Evolutionary conservation across 2,113 vertebrate genomes (phyloP), one percentile per base, ranked within the genome.

Genomic region (Tauraco erythrolophus): DNA sequence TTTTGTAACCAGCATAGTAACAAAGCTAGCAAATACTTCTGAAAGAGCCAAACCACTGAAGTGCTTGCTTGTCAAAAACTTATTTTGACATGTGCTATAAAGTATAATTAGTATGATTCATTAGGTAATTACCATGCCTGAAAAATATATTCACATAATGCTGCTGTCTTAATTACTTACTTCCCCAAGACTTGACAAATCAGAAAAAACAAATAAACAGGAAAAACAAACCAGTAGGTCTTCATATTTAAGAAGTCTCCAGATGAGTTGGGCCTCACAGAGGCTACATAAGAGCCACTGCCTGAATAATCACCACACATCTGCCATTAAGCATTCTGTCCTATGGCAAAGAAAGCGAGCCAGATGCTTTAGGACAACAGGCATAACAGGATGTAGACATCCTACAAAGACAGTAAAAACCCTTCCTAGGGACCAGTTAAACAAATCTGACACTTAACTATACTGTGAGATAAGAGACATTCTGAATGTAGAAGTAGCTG

Each of bases 111-210:
- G 37, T 54, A 83, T 80, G 74, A 95, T 54, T 87, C 90, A 93
- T 93, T 72, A 89, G 57, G n/a, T 76, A 83, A 93, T 88, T 93
- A 92, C 54, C 54, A 93, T 62, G 66, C 66, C 66, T 93, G 62
- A 92, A 97, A 96, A 94, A 90, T 62, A 83, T 28, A 84, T 39
- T 91, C 61, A 95, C 48, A 83, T 88, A 92, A 70, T 89, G 86
- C 75, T 19, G 24, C 54, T 94, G 37, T 61, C 81, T 75, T 83
- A 89, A 89, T 96, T 75, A 90, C 69, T 88, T 84, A 94, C 68
- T 96, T 95, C 74, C 69, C 41, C 50, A 76, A 79, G 89, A 83
- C 74, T 76, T 88, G 54, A 71, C 85, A 93, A 93, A 82, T 68
- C 88, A 93, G 66, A 75, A 93, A 91, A 87, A 92, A 94, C 14